These are phyloP conservation scores for Nasonia vitripennis DNA, from an alignment of 1,140 invertebrate genomes.

Conservation along the genomic window DNA sequence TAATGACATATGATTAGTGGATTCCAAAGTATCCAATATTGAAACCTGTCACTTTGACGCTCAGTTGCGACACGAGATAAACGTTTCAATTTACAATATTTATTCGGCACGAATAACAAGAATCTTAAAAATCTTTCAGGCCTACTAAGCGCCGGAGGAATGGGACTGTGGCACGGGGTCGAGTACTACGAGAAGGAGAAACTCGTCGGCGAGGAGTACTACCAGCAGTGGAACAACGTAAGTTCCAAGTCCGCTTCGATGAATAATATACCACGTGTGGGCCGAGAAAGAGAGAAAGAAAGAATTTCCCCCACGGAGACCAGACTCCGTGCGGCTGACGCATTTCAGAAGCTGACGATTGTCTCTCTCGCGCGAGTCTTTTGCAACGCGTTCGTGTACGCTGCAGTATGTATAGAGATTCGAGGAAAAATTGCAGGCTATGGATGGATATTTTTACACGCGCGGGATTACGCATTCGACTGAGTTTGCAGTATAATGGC, in stretches of 20 bases:
- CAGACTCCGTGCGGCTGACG: constrained; percentile 17
- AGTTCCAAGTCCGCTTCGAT: constrained; percentile 68
- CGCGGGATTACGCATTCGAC: not conserved
- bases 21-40: too few relatives aligned
- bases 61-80: too few relatives aligned
- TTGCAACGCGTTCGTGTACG: not conserved
- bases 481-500: not conserved
- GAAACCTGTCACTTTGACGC: too few relatives aligned
- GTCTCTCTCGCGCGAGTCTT: not conserved
- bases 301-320: constrained; percentile 20
- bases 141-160: constrained; percentile 90
- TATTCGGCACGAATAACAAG: not conserved
- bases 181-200: constrained; percentile 97
- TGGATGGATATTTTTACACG: constrained; percentile 11
- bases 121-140: constrained; percentile 74
- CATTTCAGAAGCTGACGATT: constrained; percentile 40
- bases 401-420: not conserved
- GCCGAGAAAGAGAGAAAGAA: not conserved
- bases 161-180: constrained; percentile 96
- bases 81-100: not conserved
- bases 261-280: constrained; percentile 43
- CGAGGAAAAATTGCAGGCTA: constrained; percentile 15
- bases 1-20: too few relatives aligned
- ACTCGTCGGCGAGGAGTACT: constrained; percentile 91
- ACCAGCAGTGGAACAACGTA: constrained; percentile 94